These are phyloP conservation scores for Aspidiotus rigidus DNA, from an alignment of 2,888 invertebrate genomes.

Conservation along the genomic window DNA sequence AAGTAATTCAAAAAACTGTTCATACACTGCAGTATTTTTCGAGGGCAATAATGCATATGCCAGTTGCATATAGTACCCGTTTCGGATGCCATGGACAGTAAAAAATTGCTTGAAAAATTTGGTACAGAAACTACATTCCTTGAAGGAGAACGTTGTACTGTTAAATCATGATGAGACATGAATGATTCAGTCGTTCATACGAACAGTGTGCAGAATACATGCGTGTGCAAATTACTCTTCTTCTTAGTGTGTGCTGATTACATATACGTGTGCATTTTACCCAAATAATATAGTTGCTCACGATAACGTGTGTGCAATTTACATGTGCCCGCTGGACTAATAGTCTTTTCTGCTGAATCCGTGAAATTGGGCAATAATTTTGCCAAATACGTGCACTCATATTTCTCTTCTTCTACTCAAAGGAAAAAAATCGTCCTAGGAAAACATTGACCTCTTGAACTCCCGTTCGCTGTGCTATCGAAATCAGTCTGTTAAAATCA, in stretches of 20 bases:
- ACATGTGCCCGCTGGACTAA: background rate
- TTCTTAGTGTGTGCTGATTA: background rate
- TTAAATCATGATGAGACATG: background rate
- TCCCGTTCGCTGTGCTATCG: no score
- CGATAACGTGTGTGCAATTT: conserved; percentile 15
- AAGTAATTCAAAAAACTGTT: background rate
- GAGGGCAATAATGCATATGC: background rate
- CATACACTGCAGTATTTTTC: background rate
- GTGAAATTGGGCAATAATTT: no score
- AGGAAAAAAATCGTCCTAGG: no score
- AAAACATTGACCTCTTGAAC: no score
- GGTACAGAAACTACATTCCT: no score
- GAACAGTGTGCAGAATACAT: conserved; percentile 7
- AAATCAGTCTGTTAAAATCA: no score
- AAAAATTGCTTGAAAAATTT: background rate
- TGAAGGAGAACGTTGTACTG: background rate
- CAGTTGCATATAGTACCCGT: background rate
- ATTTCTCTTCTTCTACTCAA: no score
- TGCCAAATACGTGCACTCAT: no score
- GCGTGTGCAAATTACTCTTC: no score
- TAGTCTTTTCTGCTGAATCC: no score
- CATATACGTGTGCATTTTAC: conserved; percentile 12
- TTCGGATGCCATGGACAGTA: background rate
- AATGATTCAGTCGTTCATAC: background rate
- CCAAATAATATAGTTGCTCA: background rate